Base-by-base conservation (phyloP, 2,797 vertebrate genomes). In the Chaenodraco wilsoni region DNA sequence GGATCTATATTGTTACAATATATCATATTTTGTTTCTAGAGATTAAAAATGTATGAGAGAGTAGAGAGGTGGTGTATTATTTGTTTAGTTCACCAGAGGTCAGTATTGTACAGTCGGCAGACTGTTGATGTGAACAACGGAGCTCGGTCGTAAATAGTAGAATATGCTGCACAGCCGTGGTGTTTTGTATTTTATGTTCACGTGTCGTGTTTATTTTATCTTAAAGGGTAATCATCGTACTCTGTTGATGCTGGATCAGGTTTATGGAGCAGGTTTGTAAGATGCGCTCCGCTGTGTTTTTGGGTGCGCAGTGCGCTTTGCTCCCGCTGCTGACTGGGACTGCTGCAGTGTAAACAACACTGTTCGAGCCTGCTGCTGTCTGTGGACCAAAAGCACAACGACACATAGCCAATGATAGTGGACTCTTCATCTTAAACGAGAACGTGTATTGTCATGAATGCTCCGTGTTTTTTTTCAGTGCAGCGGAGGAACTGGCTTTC, bases 261-360 rank as follows among this genome's bases (percentile, higher is more conserved):
- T 61, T 50, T 11, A 13, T 4, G 49, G 49, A 23, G 0, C 50
- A 9, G 8, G 31, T 65, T 58, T 61, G 0, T 19, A 21, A 50
- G 43, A 31, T 23, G 76, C 49, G 59, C 15, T 57, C 23, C 57
- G 17, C 37, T 5, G 50, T 21, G 76, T n/a, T 46, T 40, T 16
- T 12, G 62, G 81, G 75, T 90, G 84, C 89, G 91, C 89, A 91
- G 69, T 92, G 90, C 87, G 87, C 82, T 55, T 65, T n/a, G 43
- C 68, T 55, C 54, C 71, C 56, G 57, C 71, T 54, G 79, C 72
- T 72, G 82, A 68, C 74, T 60, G 76, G 59, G 52, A 70, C 68
- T 79, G 79, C 86, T 88, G 92, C 91, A 87, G 86, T 72, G 87
- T 88, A 86, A 89, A 90, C 88, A 90, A 82, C 56, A 37, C 76